Conservation (phyloP, 2,888 invertebrate species). For the Cataglyphis livida region DNA sequence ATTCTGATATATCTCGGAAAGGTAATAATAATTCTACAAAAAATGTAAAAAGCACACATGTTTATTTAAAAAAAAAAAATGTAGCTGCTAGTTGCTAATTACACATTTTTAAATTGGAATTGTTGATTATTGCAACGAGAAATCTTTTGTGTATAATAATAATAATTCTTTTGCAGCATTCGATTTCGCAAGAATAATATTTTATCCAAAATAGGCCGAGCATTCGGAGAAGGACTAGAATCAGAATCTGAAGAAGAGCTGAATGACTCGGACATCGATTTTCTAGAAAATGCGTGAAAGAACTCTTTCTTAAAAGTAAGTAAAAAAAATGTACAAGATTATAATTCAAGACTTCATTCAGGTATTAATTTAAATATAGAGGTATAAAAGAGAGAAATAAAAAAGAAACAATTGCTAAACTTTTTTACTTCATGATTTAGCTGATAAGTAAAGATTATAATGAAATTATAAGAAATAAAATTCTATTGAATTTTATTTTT, state of each 20-base stretch:
- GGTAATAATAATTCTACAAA: background rate
- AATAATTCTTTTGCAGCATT: background rate
- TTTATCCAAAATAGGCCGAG: constrained; percentile 33
- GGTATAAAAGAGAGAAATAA: background rate
- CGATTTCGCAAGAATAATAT: constrained; percentile 18
- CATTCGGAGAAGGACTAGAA: constrained; percentile 17
- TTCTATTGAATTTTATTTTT: background rate
- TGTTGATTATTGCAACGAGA: background rate
- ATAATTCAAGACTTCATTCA: background rate
- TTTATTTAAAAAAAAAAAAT: too few species aligned
- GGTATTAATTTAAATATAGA: background rate
- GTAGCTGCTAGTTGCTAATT: background rate
- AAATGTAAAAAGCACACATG: background rate
- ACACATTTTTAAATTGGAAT: background rate
- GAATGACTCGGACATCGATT: background rate
- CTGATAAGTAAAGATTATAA: background rate
- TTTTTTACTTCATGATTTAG: background rate
- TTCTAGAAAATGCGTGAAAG: background rate
- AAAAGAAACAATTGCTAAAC: background rate
- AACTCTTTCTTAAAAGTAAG: background rate
- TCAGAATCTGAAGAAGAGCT: constrained; percentile 35
- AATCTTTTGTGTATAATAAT: background rate
- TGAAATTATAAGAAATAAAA: background rate
- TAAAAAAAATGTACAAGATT: background rate
- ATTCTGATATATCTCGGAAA: background rate